Evolutionary conservation across 2,797 vertebrate species (phyloP), one percentile per base, ranked within the genome.

Genomic region (Lindbergichthys nudifrons): DNA sequence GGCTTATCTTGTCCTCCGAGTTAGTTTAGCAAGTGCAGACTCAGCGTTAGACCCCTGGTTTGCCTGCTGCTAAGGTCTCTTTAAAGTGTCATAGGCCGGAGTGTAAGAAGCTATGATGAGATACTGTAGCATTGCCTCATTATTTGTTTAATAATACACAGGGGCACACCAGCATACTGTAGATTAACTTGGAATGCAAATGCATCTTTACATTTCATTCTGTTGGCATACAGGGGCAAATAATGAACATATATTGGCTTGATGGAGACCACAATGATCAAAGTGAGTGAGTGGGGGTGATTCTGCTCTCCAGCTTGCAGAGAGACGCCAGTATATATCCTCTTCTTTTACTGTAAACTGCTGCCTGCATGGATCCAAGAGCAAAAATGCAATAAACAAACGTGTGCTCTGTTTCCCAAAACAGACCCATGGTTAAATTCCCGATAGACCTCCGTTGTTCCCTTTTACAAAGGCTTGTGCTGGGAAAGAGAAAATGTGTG

Each of bases 11-110:
- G 83, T 88, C 86, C 82, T 83, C 67, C 2, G 82, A 87, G 85
- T 91, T 88, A 86, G 85, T 88, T 89, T 73, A 86, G 78, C 80
- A 89, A 88, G 77, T 92, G 91, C 90, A 77, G 75, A 92, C 70
- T 93, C 92, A 92, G 92, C 89, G 19, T 63, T 81, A 89, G 79
- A 84, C 72, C 70, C 48, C 61, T 68, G 81, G 65, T 84, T 90
- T 72, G 70, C 77, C 77, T 74, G 65, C 79, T 79, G 66, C 71
- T 81, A 84, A 82, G 77, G 85, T 88, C 74, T 81, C 67, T 86
- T 84, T 84, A 85, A 88, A 89, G 89, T 86, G 90, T 86, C 88
- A 84, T 63, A 56, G 88, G 75, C 76, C 66, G 63, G 70, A 79
- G 65, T 73, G 70, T 72, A 80, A 83, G 83, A 85, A 71, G 87